A percentile compares a stretch with the other conserved stretches of the same genome.
Conservation (phyloP, 2,888 invertebrate species). For the Strigamia transsilvanica region DNA sequence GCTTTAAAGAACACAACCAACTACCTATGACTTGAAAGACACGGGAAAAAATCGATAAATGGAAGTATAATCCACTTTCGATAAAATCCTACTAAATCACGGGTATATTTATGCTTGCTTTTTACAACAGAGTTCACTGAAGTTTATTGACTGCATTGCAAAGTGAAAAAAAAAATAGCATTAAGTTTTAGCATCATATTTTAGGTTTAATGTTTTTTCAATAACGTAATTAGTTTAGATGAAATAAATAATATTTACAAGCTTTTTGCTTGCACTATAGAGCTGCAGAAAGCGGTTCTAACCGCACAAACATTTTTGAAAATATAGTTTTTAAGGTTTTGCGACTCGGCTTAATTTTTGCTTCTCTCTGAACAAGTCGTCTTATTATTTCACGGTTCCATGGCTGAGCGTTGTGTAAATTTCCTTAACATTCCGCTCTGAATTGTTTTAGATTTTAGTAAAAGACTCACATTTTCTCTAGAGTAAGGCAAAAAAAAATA, state of each 20-base stretch:
- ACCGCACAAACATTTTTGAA: too few relatives aligned
- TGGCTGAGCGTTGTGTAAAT: neutral
- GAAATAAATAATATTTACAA: too few relatives aligned
- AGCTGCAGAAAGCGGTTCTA: too few relatives aligned
- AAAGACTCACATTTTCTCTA: neutral
- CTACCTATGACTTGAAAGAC: neutral
- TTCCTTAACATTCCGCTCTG: neutral
- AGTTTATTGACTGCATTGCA: neutral
- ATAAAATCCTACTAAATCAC: neutral
- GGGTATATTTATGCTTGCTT: slow-evolving; percentile 5
- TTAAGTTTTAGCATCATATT: neutral
- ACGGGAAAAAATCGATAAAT: slow-evolving; percentile 7
- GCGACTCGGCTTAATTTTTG: too few relatives aligned
- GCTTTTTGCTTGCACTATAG: too few relatives aligned
- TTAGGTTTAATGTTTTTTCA: too few relatives aligned
- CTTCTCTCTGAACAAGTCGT: too few relatives aligned
- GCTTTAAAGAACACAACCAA: slow-evolving; percentile 16
- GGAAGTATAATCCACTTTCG: slow-evolving; percentile 24
- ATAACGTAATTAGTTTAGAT: too few relatives aligned
- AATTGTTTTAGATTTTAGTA: neutral
- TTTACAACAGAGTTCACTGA: neutral
- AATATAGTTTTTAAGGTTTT: too few relatives aligned
- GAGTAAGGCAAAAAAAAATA: neutral
- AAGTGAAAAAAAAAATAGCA: neutral
- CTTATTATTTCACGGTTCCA: too few relatives aligned